These are phyloP conservation scores for Heterotilapia buettikoferi DNA, from an alignment of 2,113 vertebrate species.

Conservation along the genomic window DNA sequence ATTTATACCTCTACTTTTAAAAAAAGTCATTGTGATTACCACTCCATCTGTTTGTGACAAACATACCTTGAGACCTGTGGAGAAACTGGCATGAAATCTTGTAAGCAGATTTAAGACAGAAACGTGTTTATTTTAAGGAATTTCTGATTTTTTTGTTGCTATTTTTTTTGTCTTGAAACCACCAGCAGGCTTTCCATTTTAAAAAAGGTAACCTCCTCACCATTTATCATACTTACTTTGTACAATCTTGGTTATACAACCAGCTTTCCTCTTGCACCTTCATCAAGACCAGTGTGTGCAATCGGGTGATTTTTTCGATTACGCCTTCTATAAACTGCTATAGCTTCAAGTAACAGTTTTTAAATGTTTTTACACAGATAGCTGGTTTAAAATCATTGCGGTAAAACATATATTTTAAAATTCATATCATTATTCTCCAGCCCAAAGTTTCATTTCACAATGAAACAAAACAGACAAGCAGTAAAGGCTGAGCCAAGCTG, in stretches of 20 bases:
- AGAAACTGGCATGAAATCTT: neutral
- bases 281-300: neutral
- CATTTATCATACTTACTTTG: neutral
- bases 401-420: neutral
- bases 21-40: neutral
- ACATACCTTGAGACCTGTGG: neutral
- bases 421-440: neutral
- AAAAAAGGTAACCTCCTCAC: neutral
- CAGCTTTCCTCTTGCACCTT: neutral
- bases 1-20: neutral
- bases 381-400: neutral
- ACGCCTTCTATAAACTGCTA: neutral
- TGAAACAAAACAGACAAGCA: neutral
- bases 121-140: neutral
- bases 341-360: neutral
- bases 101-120: neutral
- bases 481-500: neutral
- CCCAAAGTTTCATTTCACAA: neutral
- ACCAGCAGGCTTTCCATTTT: neutral
- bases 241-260: neutral
- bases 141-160: neutral
- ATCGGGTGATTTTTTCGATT: neutral
- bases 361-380: neutral
- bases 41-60: neutral
- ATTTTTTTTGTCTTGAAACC: neutral